Percentiles rank a stretch among this genome's conserved stretches.
Evolutionary conservation across 2,113 vertebrate genomes (phyloP).

Genomic region (Microcebus tavaratra): DNA sequence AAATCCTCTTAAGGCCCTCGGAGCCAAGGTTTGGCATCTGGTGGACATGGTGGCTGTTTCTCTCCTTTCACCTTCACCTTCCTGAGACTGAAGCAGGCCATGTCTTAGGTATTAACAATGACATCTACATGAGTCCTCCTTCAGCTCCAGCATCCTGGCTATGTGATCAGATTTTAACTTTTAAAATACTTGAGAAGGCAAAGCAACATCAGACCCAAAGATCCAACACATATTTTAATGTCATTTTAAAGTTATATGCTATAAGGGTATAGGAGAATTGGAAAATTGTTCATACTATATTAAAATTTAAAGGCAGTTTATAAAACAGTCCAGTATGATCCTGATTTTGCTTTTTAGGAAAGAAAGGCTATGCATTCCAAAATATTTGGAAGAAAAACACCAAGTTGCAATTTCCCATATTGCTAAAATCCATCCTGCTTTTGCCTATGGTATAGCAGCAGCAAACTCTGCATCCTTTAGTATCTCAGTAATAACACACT

Average conservation of each 20-base stretch:
- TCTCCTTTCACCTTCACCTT: accelerated
- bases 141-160: background rate
- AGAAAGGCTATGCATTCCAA: background rate
- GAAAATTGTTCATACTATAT: background rate
- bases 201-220: background rate
- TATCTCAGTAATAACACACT: background rate
- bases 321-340: background rate
- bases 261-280: background rate
- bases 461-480: background rate
- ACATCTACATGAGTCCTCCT: background rate
- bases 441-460: background rate
- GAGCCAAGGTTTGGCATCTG: background rate
- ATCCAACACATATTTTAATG: background rate
- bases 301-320: background rate
- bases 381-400: background rate
- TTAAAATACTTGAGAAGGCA: background rate
- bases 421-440: background rate
- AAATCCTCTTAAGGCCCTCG: background rate
- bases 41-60: accelerated
- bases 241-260: background rate
- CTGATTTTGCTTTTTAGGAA: background rate
- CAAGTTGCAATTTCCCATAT: background rate
- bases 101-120: background rate
- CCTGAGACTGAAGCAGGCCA: background rate
- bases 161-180: background rate